Evolutionary conservation across 2,113 vertebrate species (phyloP).

Genomic region (Muntiacus reevesi): DNA sequence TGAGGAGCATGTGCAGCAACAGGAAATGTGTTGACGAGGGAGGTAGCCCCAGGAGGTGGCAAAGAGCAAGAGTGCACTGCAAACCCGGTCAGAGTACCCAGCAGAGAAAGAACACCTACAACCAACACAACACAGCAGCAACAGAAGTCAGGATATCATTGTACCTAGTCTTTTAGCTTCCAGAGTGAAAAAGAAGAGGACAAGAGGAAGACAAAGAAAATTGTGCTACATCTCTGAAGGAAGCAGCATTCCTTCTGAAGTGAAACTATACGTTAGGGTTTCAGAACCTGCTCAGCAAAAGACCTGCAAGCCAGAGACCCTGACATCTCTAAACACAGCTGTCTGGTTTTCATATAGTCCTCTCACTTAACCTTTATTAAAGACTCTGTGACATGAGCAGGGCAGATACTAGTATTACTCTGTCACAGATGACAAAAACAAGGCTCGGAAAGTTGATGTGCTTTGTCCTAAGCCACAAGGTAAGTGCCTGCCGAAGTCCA

Average conservation of each 20-base stretch:
- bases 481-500: not conserved
- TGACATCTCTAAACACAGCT: not conserved
- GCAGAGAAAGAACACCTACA: not conserved
- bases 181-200: not conserved
- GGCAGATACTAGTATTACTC: not conserved
- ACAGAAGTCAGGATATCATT: not conserved
- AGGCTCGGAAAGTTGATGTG: not conserved
- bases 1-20: not conserved
- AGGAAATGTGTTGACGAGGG: not conserved
- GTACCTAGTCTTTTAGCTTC: not conserved
- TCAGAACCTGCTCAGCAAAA: not conserved
- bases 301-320: not conserved
- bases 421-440: conserved; percentile 4
- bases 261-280: not conserved
- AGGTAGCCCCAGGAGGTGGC: not conserved
- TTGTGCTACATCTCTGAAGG: not conserved
- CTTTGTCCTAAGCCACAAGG: not conserved
- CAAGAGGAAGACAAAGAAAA: not conserved
- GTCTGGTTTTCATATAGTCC: not conserved
- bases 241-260: not conserved
- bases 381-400: not conserved
- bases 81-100: not conserved
- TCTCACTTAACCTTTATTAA: not conserved
- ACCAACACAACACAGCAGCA: not conserved
- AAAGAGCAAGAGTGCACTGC: not conserved